Base-by-base conservation (phyloP, 2,797 vertebrate genomes). In the Hoplostethus mediterraneus region DNA sequence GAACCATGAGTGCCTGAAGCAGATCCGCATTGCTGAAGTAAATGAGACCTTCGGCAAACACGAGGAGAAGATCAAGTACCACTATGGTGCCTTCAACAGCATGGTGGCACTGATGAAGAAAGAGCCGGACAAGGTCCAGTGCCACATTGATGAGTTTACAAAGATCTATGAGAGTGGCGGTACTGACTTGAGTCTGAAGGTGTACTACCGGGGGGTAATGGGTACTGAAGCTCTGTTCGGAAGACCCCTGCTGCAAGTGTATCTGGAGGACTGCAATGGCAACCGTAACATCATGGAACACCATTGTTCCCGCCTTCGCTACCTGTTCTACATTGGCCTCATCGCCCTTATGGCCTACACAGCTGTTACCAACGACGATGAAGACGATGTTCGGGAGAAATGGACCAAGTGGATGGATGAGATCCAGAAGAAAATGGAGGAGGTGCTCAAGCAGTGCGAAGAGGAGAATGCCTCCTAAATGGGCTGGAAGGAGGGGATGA, bases 291-390 rank as follows among this genome's bases (percentile, higher is more conserved):
- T 92, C 64, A 95, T 95, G 95, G 93, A 95, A 80, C 85, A 62
- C 47, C 87, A 66, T 66, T 95, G 95, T 61, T 93, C 90, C 5
- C 92, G 95, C 75, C 77, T 95, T 9, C 54, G 85, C 2, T 92
- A 95, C 74, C 90, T 95, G 52, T 95, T 95, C 84, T 91, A 95
- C 55, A 93, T 95, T 44, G 95, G 95, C 31, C 94, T 95, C 55
- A 94, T 95, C 0, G 69, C 94, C 10, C 86, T 95, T 30, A 93
- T 95, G 94, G 94, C 81, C 31, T 95, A 94, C 90, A 94, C 90
- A 2, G 71, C 90, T 2, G 91, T 94, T 30, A 94, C 89, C 3
- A 90, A 94, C 82, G 94, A 95, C 0, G 93, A 95, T 1, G 94
- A 94, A 76, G 93, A 94, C 0, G 90, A 94, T 53, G 87, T 94